These are phyloP conservation scores for Pristionchus maxplancki DNA, from an alignment of 2,888 invertebrate species.

Conservation along the genomic window DNA sequence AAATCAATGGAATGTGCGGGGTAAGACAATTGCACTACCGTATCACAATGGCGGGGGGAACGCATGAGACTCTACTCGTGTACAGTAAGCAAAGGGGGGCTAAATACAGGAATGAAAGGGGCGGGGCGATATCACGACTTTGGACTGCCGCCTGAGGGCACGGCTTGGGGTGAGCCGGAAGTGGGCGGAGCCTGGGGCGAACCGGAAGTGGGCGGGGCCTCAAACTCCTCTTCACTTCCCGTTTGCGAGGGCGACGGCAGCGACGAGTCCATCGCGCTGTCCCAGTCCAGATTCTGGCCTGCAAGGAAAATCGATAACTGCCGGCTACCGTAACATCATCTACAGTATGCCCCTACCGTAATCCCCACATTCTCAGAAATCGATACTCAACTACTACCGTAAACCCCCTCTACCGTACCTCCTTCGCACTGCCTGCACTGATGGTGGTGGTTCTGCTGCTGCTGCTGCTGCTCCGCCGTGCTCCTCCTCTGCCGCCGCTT, in stretches of 20 bases:
- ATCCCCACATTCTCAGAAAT: too few species aligned
- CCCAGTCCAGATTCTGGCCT: constrained; percentile 40
- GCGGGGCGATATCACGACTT: neutral
- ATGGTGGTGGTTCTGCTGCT: neutral
- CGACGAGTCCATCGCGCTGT: constrained; percentile 51
- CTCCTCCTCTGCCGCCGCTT: constrained; percentile 2
- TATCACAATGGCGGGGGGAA: neutral
- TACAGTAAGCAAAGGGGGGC: neutral
- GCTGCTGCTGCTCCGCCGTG: neutral
- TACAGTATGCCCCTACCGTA: too few species aligned
- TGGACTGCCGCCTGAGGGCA: neutral
- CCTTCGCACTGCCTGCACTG: constrained; percentile 39
- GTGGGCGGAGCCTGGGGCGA: neutral
- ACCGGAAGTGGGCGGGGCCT: constrained; percentile 28
- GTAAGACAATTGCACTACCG: constrained; percentile 15
- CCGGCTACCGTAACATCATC: neutral
- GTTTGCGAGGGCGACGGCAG: constrained; percentile 51
- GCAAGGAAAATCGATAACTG: neutral
- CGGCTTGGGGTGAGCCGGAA: neutral
- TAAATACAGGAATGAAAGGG: neutral
- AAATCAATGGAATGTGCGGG: neutral
- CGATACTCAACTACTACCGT: too few species aligned
- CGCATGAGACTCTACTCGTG: constrained; percentile 24
- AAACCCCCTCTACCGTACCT: neutral
- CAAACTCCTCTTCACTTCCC: constrained; percentile 43